phyloP scores from a whole-genome alignment of 2,797 vertebrate species.

The Bryconaethiops microstoma region DNA sequence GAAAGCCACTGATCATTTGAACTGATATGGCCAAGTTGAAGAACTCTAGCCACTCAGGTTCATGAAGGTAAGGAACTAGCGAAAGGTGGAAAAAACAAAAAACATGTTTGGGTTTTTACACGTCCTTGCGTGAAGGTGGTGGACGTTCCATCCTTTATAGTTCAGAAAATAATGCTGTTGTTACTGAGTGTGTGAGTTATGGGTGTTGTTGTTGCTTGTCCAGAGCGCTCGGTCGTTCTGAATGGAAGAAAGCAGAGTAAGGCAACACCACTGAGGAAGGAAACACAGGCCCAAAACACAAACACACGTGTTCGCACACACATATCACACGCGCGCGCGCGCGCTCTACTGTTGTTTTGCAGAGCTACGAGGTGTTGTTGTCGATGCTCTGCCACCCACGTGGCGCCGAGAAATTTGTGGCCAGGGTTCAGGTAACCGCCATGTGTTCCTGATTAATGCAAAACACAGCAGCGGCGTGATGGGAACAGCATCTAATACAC shows the following conservation, averaged over 20 bases:
- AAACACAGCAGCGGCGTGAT: slow-evolving; percentile 72
- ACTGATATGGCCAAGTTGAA: too few species aligned
- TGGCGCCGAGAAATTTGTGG: slow-evolving; percentile 69
- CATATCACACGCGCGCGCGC: background rate
- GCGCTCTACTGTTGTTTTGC: slow-evolving; percentile 67
- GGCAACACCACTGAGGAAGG: slow-evolving; percentile 54
- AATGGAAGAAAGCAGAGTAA: slow-evolving; percentile 47
- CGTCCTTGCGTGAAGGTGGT: slow-evolving; percentile 36
- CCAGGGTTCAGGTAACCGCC: slow-evolving; percentile 76
- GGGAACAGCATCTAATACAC: slow-evolving; percentile 66
- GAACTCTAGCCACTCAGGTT: background rate
- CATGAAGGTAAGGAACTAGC: background rate
- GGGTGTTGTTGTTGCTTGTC: slow-evolving; percentile 51
- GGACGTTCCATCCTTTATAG: slow-evolving; percentile 50
- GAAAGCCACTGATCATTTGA: too few species aligned
- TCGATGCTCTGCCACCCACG: slow-evolving; percentile 67
- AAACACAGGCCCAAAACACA: slow-evolving; percentile 47
- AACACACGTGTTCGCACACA: slow-evolving; percentile 25
- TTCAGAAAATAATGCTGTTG: slow-evolving; percentile 47
- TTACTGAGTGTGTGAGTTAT: slow-evolving; percentile 47
- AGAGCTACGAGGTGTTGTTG: slow-evolving; percentile 72
- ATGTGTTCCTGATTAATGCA: slow-evolving; percentile 72
- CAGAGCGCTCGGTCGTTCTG: slow-evolving; percentile 38
- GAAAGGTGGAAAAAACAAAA: background rate
- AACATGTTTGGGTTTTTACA: slow-evolving; percentile 43